Evolutionary conservation across 2,113 vertebrate species (phyloP).

Genomic region (Podarcis muralis): DNA sequence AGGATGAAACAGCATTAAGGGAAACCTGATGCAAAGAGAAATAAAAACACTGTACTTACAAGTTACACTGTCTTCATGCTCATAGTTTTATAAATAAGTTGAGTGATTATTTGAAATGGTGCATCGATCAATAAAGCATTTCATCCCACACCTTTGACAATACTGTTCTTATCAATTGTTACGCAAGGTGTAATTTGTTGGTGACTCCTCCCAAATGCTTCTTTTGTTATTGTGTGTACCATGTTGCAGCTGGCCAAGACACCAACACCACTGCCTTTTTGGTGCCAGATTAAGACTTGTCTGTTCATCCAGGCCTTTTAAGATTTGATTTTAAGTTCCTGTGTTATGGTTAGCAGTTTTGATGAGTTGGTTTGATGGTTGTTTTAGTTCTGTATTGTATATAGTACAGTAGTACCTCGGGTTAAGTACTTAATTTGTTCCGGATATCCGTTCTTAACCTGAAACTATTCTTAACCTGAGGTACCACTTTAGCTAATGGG

Average conservation of each 20-base stretch:
- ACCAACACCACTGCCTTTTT: not conserved
- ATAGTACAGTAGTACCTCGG: no score
- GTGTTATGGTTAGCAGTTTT: no score
- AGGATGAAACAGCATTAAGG: not conserved
- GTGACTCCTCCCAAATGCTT: slow-evolving; percentile 17
- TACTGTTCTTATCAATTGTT: slow-evolving; percentile 12
- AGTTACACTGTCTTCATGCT: not conserved
- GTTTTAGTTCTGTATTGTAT: no score
- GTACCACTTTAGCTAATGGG: no score
- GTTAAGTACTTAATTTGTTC: no score
- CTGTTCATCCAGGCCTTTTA: not conserved
- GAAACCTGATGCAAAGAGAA: slow-evolving; percentile 36
- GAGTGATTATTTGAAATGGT: not conserved
- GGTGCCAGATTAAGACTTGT: not conserved
- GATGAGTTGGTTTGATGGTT: no score
- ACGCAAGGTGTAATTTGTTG: slow-evolving; percentile 26
- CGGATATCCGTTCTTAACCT: no score
- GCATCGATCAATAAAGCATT: not conserved
- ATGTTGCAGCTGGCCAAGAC: not conserved
- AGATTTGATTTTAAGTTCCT: no score
- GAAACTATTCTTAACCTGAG: no score
- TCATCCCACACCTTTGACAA: slow-evolving; percentile 44
- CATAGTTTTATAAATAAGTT: slow-evolving; percentile 1
- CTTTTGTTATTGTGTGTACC: not conserved
- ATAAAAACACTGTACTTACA: slow-evolving; percentile 21